These are phyloP conservation scores for Tetropium fuscum DNA, from an alignment of 2,888 invertebrate genomes.

Conservation along the genomic window DNA sequence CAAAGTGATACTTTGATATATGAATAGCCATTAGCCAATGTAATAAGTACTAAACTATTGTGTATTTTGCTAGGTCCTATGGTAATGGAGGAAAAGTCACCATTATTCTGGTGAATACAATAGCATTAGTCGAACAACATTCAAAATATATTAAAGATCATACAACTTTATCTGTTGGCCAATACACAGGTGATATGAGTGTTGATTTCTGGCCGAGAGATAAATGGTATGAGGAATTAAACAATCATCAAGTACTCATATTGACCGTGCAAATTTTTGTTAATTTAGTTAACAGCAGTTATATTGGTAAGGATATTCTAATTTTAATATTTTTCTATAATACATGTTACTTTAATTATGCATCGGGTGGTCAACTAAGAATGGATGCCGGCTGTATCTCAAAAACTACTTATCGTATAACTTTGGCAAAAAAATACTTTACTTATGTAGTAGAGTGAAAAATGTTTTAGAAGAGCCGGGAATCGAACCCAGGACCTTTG, in stretches of 20 bases:
- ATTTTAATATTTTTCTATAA: no score
- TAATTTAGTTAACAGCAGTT: constrained; percentile 75
- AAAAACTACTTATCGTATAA: no score
- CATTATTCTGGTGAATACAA: constrained; percentile 84
- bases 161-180: constrained; percentile 74
- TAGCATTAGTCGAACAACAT: constrained; percentile 86
- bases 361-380: no score
- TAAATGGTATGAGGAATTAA: constrained; percentile 76
- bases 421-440: no score
- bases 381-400: no score
- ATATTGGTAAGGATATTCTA: constrained; percentile 64
- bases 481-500: no score
- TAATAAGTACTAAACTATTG: no score
- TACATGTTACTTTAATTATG: no score
- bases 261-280: constrained; percentile 88
- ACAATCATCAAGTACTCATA: constrained; percentile 76
- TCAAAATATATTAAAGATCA: constrained; percentile 72
- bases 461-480: no score
- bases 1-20: no score
- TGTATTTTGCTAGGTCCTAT: constrained; percentile 64
- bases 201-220: constrained; percentile 78
- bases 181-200: constrained; percentile 79
- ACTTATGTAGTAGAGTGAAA: no score
- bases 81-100: constrained; percentile 79
- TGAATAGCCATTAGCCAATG: no score